Evolutionary conservation across 2,888 invertebrate species (phyloP).

Genomic region (Odiellus spinosus): DNA sequence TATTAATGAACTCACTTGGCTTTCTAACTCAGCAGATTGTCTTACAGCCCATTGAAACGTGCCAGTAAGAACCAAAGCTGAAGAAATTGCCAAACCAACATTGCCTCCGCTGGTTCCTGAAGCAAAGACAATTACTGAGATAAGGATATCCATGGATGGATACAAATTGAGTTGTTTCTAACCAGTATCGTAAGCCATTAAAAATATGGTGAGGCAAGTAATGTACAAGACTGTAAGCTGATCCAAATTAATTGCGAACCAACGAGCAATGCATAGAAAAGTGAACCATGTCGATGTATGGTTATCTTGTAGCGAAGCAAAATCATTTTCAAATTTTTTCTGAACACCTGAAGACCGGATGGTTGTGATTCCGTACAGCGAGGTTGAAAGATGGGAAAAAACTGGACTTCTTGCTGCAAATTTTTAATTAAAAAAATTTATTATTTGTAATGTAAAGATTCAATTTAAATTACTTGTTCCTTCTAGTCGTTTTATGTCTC

Average conservation of each 20-base stretch:
- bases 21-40: slow-evolving; percentile 38
- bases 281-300: slow-evolving; percentile 83
- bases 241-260: slow-evolving; percentile 86
- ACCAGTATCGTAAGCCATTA: too few species aligned
- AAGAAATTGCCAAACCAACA: slow-evolving; percentile 54
- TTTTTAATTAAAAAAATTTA: slow-evolving; percentile 3
- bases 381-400: slow-evolving; percentile 21
- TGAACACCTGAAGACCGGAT: slow-evolving; percentile 49
- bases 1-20: slow-evolving; percentile 22
- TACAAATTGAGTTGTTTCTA: too few species aligned
- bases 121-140: too few species aligned
- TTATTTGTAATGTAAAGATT: too few species aligned
- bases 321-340: slow-evolving; percentile 43
- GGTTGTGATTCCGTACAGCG: slow-evolving; percentile 20
- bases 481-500: slow-evolving; percentile 49
- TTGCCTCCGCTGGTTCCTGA: slow-evolving; percentile 30
- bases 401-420: slow-evolving; percentile 26
- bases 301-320: slow-evolving; percentile 39
- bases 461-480: slow-evolving; percentile 32
- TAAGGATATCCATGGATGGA: too few species aligned
- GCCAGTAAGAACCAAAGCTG: slow-evolving; percentile 38
- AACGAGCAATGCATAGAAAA: slow-evolving; percentile 72
- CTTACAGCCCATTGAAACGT: slow-evolving; percentile 38
- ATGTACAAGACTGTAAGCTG: slow-evolving; percentile 72
- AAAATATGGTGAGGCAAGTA: slow-evolving; percentile 63